Conservation (phyloP, 2,888 invertebrate species). For the Helobdella robusta region DNA sequence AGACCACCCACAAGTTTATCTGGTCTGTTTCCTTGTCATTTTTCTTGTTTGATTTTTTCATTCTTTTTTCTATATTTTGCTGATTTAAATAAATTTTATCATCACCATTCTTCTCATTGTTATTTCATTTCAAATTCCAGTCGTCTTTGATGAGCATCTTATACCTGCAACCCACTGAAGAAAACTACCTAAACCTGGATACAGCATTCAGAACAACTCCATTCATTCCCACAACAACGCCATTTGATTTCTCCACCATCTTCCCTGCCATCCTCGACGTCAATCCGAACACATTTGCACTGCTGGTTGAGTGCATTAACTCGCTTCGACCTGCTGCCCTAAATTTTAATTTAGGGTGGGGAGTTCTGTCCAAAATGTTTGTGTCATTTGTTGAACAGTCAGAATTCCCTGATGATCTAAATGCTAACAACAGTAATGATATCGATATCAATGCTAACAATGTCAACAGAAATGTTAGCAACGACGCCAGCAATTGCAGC, state of each 20-base stretch:
- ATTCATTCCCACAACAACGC: background rate
- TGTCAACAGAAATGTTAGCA: no score
- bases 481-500: no score
- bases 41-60: no score
- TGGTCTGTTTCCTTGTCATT: conserved; percentile 28
- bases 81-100: no score
- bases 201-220: conserved; percentile 15
- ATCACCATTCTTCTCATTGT: background rate
- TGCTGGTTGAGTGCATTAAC: conserved; percentile 30
- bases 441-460: no score
- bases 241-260: conserved; percentile 7
- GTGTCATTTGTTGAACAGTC: no score
- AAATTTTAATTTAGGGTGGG: conserved; percentile 29
- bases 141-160: conserved; percentile 31
- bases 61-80: no score
- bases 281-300: conserved; percentile 23
- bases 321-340: conserved; percentile 31
- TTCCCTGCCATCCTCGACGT: conserved; percentile 29
- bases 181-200: conserved; percentile 29
- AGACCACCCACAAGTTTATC: conserved; percentile 31
- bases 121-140: conserved; percentile 22
- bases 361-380: conserved; percentile 24
- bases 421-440: no score
- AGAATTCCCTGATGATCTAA: no score
- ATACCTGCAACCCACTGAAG: conserved; percentile 33